Percentiles rank a stretch among this genome's conserved stretches.
These are phyloP conservation scores for Silurus meridionalis DNA, from an alignment of 2,113 vertebrate genomes.

Conservation along the genomic window DNA sequence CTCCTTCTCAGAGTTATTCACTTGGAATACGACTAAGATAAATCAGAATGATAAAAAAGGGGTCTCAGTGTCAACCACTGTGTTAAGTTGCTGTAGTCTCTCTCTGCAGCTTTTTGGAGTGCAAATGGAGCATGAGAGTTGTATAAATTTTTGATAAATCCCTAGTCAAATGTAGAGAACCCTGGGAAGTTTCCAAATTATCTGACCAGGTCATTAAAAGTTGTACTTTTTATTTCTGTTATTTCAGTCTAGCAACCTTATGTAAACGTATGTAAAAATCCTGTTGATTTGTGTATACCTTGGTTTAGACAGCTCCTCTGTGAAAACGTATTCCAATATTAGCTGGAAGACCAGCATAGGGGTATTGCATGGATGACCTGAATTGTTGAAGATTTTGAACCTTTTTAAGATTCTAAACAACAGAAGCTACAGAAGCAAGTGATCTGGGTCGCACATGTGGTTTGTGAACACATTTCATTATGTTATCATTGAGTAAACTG, in stretches of 20 bases:
- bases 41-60: not conserved
- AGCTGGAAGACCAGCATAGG: not conserved
- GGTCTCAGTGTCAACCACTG: not conserved
- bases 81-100: not conserved
- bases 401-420: not conserved
- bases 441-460: not conserved
- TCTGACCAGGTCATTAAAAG: not conserved
- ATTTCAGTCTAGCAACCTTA: not conserved
- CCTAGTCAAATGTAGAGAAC: not conserved
- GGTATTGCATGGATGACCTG: not conserved
- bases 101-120: not conserved
- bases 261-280: not conserved
- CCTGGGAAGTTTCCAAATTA: not conserved
- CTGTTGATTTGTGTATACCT: not conserved
- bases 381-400: not conserved
- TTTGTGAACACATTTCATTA: not conserved
- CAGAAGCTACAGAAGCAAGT: not conserved
- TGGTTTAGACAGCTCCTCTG: not conserved
- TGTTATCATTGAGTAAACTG: not conserved
- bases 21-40: not conserved
- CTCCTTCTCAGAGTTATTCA: not conserved
- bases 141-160: not conserved
- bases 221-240: not conserved
- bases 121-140: not conserved
- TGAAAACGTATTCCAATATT: not conserved